Conservation (phyloP, 2,888 invertebrate genomes). For the Leptothorax acervorum region DNA sequence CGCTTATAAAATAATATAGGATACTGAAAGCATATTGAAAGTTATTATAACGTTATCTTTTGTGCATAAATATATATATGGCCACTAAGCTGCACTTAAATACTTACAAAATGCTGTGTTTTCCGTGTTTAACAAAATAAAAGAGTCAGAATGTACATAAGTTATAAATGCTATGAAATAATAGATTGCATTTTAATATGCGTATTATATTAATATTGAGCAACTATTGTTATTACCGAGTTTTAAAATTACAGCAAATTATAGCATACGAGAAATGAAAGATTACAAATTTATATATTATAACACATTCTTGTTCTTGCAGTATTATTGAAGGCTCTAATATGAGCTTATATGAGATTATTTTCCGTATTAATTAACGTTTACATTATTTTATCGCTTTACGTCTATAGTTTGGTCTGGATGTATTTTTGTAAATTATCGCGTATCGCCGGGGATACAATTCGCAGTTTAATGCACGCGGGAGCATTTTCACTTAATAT, state of each 20-base stretch:
- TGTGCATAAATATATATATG: background rate
- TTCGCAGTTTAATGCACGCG: constrained; percentile 46
- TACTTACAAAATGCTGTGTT: background rate
- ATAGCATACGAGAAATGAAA: background rate
- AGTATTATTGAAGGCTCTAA: background rate
- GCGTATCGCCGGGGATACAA: constrained; percentile 5
- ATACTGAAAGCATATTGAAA: constrained; percentile 1
- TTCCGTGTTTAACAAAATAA: background rate
- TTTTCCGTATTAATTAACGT: constrained; percentile 7
- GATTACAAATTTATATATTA: constrained; percentile 9
- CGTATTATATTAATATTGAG: background rate
- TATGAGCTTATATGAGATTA: constrained; percentile 4
- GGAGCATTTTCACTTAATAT: constrained; percentile 47
- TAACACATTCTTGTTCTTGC: background rate
- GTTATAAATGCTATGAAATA: background rate
- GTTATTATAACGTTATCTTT: constrained; percentile 29
- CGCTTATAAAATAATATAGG: background rate
- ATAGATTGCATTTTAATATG: background rate
- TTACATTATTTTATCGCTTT: constrained; percentile 4
- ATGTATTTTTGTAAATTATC: constrained; percentile 21
- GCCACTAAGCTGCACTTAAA: background rate
- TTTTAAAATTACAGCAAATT: background rate
- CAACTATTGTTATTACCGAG: background rate
- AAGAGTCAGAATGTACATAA: background rate
- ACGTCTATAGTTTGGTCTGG: background rate